Conservation (phyloP, 2,888 invertebrate species). For the Ophion obscuratus region DNA sequence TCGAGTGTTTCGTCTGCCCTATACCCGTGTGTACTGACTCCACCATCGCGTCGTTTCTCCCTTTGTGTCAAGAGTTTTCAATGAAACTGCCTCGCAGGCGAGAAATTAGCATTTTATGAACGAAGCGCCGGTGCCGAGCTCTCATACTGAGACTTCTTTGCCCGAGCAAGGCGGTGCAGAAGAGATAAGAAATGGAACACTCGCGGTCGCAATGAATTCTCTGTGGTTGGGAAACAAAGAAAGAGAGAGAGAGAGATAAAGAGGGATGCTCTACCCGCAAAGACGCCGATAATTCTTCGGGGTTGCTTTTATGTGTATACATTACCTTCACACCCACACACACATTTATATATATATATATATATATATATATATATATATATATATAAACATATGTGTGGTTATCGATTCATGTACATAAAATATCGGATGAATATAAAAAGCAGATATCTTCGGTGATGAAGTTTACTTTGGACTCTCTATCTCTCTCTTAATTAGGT, state of each 20-base stretch:
- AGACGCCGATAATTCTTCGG: constrained; percentile 54
- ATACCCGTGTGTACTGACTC: constrained; percentile 32
- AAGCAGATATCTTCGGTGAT: no score
- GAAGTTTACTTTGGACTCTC: no score
- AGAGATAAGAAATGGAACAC: constrained; percentile 66
- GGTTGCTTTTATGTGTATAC: constrained; percentile 16
- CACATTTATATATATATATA: background rate
- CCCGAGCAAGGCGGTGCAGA: constrained; percentile 22
- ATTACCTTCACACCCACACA: no score
- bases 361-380: background rate
- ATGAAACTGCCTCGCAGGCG: constrained; percentile 67
- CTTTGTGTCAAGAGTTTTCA: constrained; percentile 66
- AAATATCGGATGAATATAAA: no score
- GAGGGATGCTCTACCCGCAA: constrained; percentile 22
- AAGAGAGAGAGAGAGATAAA: no score
- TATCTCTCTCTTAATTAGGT: no score
- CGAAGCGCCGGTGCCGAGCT: constrained; percentile 54
- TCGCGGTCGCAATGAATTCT: constrained; percentile 22
- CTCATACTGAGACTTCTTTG: constrained; percentile 37
- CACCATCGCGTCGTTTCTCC: constrained; percentile 37
- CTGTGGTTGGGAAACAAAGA: background rate
- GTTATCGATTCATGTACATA: no score
- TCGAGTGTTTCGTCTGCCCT: constrained; percentile 34
- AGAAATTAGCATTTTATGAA: constrained; percentile 70
- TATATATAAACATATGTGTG: background rate